These are phyloP conservation scores for Uria aalge DNA, from an alignment of 2,113 vertebrate genomes.

Conservation along the genomic window DNA sequence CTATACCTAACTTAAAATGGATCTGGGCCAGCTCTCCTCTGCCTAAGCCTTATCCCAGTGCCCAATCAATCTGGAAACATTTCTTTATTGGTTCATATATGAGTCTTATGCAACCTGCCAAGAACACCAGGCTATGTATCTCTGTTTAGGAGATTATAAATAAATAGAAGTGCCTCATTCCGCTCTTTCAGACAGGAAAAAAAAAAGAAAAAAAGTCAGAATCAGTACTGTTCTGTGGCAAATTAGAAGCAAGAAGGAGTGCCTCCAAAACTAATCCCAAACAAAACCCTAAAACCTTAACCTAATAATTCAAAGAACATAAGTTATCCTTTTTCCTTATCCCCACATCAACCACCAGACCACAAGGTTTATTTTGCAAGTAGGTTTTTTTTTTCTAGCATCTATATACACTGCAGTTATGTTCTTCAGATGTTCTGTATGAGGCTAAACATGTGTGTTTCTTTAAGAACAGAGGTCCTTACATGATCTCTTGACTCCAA, in stretches of 20 bases:
- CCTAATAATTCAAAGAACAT: background rate
- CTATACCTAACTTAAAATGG: background rate
- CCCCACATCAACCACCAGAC: background rate
- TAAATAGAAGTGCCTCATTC: background rate
- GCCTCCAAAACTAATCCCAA: background rate
- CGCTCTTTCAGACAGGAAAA: background rate
- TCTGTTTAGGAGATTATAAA: constrained; percentile 2
- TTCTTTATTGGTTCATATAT: background rate
- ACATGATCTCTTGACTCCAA: background rate
- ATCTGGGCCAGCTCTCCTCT: background rate
- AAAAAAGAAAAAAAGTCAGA: background rate
- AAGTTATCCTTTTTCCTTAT: background rate
- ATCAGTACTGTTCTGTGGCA: background rate
- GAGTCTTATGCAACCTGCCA: background rate
- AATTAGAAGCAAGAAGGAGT: background rate
- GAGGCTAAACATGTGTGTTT: background rate
- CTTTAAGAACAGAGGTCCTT: background rate
- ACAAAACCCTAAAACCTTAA: background rate
- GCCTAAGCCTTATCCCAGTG: background rate
- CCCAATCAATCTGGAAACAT: background rate
- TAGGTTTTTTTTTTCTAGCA: background rate
- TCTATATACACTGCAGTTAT: background rate
- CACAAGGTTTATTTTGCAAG: background rate
- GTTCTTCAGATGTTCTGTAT: background rate
- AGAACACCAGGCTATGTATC: background rate